A percentile compares a stretch with the other conserved stretches of the same genome.
Evolutionary conservation across 1,140 invertebrate genomes (phyloP).

Genomic region (Apolygus lucorum): DNA sequence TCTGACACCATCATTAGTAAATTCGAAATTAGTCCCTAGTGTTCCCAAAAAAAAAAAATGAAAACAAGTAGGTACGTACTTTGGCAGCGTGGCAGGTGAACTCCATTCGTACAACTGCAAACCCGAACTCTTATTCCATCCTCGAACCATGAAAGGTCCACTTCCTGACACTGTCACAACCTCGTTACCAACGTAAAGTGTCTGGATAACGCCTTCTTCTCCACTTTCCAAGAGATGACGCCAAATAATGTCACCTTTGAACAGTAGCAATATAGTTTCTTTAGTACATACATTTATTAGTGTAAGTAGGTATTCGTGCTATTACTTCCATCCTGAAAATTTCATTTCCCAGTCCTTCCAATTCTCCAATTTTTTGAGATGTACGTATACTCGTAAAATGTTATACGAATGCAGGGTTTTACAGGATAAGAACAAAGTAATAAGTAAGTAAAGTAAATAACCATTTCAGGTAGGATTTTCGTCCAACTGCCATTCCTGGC

Average conservation of each 20-base stretch:
- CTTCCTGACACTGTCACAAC: constrained; percentile 60
- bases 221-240: constrained; percentile 64
- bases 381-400: not conserved
- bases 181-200: constrained; percentile 49
- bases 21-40: too few species aligned
- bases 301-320: not conserved
- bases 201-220: constrained; percentile 45
- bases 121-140: constrained; percentile 60
- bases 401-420: not conserved
- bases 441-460: too few species aligned
- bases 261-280: constrained; percentile 5
- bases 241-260: constrained; percentile 66
- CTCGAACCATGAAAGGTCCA: constrained; percentile 60
- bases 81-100: constrained; percentile 8
- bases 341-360: not conserved
- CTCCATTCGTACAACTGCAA: constrained; percentile 47
- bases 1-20: too few species aligned
- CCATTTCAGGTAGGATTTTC: too few species aligned
- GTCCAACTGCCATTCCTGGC: too few species aligned
- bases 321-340: not conserved
- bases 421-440: not conserved
- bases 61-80: too few species aligned
- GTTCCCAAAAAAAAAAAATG: too few species aligned
- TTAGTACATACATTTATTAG: not conserved
- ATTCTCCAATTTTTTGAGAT: not conserved